A percentile compares a stretch with the other conserved stretches of the same genome.
phyloP scores from a whole-genome alignment of 2,888 invertebrate species.

The Cataglyphis livida region DNA sequence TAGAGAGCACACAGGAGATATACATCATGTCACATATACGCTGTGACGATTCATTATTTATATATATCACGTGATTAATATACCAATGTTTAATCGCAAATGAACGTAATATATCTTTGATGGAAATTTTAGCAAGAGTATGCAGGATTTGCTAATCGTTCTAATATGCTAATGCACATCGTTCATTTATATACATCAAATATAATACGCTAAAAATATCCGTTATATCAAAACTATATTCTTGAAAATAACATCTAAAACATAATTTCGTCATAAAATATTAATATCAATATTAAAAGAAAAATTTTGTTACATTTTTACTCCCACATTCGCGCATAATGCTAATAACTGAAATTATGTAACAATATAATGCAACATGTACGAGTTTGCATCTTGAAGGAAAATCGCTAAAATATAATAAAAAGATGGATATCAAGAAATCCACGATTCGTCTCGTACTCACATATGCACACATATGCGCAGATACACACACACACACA shows the following conservation, averaged over 20 bases:
- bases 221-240: background rate
- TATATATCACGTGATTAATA: background rate
- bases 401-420: background rate
- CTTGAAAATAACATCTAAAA: background rate
- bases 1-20: background rate
- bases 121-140: background rate
- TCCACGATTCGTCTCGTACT: slow-evolving; percentile 2
- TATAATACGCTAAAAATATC: background rate
- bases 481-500: no score
- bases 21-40: background rate
- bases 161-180: background rate
- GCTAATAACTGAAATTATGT: background rate
- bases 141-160: no score
- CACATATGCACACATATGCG: background rate
- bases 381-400: background rate
- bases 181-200: background rate
- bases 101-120: background rate
- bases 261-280: background rate
- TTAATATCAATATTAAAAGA: background rate
- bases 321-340: background rate
- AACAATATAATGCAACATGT: background rate
- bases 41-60: slow-evolving; percentile 9
- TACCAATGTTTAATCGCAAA: background rate
- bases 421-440: slow-evolving; percentile 32
- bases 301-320: background rate